phyloP scores from a whole-genome alignment of 2,888 invertebrate species.

The Dendrolimus houi region DNA sequence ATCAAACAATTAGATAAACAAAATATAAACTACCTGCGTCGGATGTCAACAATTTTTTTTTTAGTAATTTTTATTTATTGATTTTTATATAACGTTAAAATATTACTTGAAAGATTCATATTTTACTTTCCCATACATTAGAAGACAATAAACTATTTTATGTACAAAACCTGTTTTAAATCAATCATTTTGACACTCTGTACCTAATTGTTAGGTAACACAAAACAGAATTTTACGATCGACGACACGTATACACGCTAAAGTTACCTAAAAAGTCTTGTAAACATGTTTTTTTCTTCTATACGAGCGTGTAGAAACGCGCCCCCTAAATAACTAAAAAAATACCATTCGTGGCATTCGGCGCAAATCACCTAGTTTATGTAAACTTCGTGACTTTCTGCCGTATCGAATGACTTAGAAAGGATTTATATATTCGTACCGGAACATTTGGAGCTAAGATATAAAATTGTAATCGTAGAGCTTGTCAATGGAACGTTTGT shows the following conservation, averaged over 20 bases:
- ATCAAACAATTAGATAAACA: no score
- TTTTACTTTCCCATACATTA: background rate
- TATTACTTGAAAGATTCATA: background rate
- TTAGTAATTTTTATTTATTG: no score
- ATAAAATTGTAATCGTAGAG: constrained; percentile 34
- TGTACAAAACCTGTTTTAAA: constrained; percentile 23
- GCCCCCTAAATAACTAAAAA: constrained; percentile 41
- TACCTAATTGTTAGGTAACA: constrained; percentile 46
- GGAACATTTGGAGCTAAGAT: constrained; percentile 29
- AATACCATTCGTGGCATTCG: constrained; percentile 63
- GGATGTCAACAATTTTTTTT: no score
- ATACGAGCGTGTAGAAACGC: constrained; percentile 41
- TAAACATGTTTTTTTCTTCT: constrained; percentile 66
- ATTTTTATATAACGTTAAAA: no score
- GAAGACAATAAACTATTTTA: constrained; percentile 1
- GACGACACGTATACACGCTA: constrained; percentile 17
- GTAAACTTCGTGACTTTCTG: constrained; percentile 73
- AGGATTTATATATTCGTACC: constrained; percentile 64
- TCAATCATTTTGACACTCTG: constrained; percentile 31
- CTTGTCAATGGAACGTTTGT: constrained; percentile 49
- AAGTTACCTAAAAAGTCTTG: constrained; percentile 45
- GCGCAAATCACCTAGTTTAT: constrained; percentile 72
- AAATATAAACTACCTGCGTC: no score
- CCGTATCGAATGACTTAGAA: constrained; percentile 73
- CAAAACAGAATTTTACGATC: constrained; percentile 54